A percentile compares a stretch with the other conserved stretches of the same genome.
phyloP scores from a whole-genome alignment of 2,888 invertebrate species.

The Harpalus rufipes region DNA sequence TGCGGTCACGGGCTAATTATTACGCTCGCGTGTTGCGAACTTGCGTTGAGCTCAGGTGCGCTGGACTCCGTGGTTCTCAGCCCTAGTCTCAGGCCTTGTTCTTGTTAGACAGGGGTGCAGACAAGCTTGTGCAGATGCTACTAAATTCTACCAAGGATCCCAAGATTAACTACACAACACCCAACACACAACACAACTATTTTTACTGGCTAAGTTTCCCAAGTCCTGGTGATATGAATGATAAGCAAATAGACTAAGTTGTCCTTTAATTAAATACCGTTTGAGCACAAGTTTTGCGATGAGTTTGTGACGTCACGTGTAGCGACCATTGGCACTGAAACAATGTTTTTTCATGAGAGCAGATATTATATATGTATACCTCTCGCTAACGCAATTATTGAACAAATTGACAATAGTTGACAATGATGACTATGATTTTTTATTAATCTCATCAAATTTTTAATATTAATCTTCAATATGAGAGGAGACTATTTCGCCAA shows the following conservation, averaged over 20 bases:
- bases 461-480: no score
- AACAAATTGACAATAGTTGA: no score
- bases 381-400: no score
- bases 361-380: no score
- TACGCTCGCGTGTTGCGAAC: conserved; percentile 39
- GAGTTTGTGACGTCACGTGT: no score
- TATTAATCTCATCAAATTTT: no score
- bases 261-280: conserved; percentile 1
- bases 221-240: not conserved
- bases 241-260: not conserved
- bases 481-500: no score
- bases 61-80: conserved; percentile 36
- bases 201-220: not conserved
- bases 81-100: conserved; percentile 13
- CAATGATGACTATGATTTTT: no score
- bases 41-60: conserved; percentile 44
- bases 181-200: not conserved
- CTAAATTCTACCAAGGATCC: conserved; percentile 14
- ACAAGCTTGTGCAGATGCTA: conserved; percentile 28
- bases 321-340: no score
- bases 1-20: conserved; percentile 56
- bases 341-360: no score
- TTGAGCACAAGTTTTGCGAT: no score
- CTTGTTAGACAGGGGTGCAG: conserved; percentile 15
- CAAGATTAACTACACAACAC: conserved; percentile 2